Conservation (phyloP, 2,797 vertebrate genomes). For the Sardinella longiceps region DNA sequence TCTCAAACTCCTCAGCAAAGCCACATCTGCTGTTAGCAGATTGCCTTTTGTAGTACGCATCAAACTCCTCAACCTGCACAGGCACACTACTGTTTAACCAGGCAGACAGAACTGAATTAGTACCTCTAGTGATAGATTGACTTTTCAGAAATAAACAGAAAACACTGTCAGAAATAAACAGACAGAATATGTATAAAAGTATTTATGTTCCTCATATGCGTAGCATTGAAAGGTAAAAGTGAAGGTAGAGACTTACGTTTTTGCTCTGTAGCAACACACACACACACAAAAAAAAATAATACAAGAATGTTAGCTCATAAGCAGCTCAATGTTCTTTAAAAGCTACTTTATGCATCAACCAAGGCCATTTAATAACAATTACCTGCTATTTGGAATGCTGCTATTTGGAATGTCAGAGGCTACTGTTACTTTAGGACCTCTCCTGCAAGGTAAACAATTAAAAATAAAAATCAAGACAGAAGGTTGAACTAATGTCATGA, state of each 20-base stretch:
- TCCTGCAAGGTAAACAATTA: slow-evolving; percentile 51
- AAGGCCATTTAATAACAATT: slow-evolving; percentile 34
- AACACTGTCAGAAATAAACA: neutral
- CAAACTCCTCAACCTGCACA: slow-evolving; percentile 86
- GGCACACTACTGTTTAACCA: slow-evolving; percentile 75
- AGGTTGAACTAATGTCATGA: neutral
- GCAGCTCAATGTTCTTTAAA: neutral
- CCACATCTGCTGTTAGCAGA: slow-evolving; percentile 92
- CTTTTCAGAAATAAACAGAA: neutral
- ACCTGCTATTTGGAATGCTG: slow-evolving; percentile 75
- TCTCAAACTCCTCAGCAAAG: slow-evolving; percentile 95
- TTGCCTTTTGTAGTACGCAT: slow-evolving; percentile 88
- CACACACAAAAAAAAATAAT: slow-evolving; percentile 29
- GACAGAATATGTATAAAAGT: neutral
- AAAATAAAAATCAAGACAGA: neutral
- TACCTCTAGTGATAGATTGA: neutral
- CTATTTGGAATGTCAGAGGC: slow-evolving; percentile 69
- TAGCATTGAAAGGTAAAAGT: neutral
- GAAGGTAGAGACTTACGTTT: slow-evolving; percentile 69
- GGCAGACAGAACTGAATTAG: slow-evolving; percentile 23
- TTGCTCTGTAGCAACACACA: slow-evolving; percentile 60
- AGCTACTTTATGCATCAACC: neutral
- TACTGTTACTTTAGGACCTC: slow-evolving; percentile 53
- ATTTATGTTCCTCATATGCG: neutral
- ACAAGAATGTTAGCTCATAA: slow-evolving; percentile 38